phyloP scores from a whole-genome alignment of 2,888 invertebrate species.

The Timema cristinae region DNA sequence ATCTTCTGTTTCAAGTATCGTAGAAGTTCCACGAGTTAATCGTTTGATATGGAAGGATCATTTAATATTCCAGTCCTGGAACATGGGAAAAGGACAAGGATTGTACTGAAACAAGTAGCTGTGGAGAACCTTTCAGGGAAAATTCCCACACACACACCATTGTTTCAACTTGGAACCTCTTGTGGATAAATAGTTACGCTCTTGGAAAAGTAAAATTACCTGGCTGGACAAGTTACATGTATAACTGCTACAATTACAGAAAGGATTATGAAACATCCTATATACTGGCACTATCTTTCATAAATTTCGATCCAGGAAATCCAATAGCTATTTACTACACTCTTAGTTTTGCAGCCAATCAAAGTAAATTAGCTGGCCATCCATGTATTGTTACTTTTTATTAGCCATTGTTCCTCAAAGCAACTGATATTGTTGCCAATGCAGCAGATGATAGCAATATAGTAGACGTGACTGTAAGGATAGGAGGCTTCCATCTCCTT shows the following conservation, averaged over 20 bases:
- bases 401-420: neutral
- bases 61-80: neutral
- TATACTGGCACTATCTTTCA: neutral
- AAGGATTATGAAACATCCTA: too few species aligned
- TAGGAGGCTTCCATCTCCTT: too few species aligned
- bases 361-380: neutral
- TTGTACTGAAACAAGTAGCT: neutral
- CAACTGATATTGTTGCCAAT: neutral
- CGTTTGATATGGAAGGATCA: neutral
- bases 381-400: neutral
- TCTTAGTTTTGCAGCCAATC: neutral
- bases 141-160: neutral
- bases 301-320: constrained; percentile 1
- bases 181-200: neutral
- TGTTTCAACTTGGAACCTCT: neutral
- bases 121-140: neutral
- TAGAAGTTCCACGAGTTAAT: neutral
- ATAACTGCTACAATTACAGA: neutral
- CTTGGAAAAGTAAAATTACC: neutral
- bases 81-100: neutral
- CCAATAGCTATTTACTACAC: neutral
- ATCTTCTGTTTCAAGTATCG: neutral
- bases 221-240: neutral
- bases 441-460: too few species aligned
- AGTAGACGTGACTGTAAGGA: too few species aligned